Conservation (phyloP, 2,888 invertebrate genomes). For the Apotomis capreana region DNA sequence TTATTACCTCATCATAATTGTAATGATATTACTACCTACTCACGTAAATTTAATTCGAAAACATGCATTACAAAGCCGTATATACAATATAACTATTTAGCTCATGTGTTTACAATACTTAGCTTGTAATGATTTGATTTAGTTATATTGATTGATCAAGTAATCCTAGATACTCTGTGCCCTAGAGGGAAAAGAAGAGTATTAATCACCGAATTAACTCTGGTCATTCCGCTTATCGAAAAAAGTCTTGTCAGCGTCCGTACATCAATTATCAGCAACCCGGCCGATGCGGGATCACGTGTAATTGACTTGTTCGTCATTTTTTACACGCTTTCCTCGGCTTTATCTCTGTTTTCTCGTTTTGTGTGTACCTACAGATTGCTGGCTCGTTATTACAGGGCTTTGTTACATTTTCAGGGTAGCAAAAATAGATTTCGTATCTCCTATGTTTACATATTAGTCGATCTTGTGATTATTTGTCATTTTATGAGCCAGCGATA, state of each 20-base stretch:
- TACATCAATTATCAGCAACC: slow-evolving; percentile 64
- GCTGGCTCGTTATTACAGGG: too few relatives aligned
- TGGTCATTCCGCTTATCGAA: slow-evolving; percentile 62
- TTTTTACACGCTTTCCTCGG: slow-evolving; percentile 49
- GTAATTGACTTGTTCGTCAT: slow-evolving; percentile 64
- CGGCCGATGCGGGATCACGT: slow-evolving; percentile 56
- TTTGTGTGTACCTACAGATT: neutral
- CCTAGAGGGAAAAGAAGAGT: slow-evolving; percentile 51
- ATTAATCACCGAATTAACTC: slow-evolving; percentile 64
- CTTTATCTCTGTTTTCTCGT: slow-evolving; percentile 41
- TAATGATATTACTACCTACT: too few relatives aligned
- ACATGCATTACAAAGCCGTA: too few relatives aligned
- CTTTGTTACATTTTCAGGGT: too few relatives aligned
- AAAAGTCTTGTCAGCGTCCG: slow-evolving; percentile 65
- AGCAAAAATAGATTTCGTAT: too few relatives aligned
- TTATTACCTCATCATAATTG: too few relatives aligned
- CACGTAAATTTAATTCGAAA: too few relatives aligned
- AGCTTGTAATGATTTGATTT: neutral
- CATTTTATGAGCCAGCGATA: too few relatives aligned
- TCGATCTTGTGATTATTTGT: too few relatives aligned
- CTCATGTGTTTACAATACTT: too few relatives aligned
- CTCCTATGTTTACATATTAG: too few relatives aligned
- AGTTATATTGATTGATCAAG: slow-evolving; percentile 17
- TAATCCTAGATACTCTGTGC: slow-evolving; percentile 45
- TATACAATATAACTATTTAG: too few relatives aligned